Conservation (phyloP, 2,797 vertebrate species). For the Sebastes glaucus region DNA sequence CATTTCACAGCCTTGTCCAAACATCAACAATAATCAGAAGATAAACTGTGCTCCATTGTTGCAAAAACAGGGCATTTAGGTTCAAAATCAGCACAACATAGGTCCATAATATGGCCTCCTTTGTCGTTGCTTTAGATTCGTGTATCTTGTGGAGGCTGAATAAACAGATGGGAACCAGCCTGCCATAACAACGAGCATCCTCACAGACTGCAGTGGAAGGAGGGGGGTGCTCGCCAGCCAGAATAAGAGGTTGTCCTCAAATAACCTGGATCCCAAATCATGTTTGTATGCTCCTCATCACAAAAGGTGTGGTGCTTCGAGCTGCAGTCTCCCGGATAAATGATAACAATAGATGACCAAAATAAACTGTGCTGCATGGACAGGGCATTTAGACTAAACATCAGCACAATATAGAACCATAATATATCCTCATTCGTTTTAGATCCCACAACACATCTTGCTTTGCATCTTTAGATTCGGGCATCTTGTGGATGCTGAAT, state of each 20-base stretch:
- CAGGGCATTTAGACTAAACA: too few relatives aligned
- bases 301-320: neutral
- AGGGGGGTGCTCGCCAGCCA: neutral
- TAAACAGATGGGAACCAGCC: neutral
- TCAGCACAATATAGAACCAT: too few relatives aligned
- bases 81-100: neutral
- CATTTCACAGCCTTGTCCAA: neutral
- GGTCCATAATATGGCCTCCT: neutral
- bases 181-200: neutral
- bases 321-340: neutral
- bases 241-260: conserved; percentile 48
- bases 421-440: too few relatives aligned
- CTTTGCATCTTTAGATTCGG: too few relatives aligned
- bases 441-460: too few relatives aligned
- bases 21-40: neutral
- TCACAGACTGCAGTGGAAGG: conserved; percentile 6
- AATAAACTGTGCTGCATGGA: too few relatives aligned
- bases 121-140: too few relatives aligned
- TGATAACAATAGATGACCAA: neutral
- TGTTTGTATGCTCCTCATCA: neutral
- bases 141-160: neutral
- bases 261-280: conserved; percentile 42
- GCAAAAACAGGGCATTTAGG: neutral
- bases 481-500: too few relatives aligned
- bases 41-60: neutral